Evolutionary conservation across 2,888 invertebrate species (phyloP).

Genomic region (Dicycla oo): DNA sequence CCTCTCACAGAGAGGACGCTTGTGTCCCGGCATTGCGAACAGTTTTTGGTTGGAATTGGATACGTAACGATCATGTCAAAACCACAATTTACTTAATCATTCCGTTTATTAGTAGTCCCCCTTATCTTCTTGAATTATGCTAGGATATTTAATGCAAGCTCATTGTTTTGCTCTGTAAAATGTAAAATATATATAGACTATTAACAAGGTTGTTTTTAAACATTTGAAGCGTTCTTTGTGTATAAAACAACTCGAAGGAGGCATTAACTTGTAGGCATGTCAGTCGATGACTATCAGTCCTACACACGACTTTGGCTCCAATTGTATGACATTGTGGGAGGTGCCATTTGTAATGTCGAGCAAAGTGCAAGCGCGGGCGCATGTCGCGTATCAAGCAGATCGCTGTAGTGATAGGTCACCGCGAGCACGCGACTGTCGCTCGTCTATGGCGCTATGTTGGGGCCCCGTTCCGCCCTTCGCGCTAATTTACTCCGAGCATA

Average conservation of each 20-base stretch:
- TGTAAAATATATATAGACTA: neutral
- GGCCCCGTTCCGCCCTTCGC: conserved; percentile 78
- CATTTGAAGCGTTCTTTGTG: conserved; percentile 20
- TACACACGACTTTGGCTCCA: conserved; percentile 69
- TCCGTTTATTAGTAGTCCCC: neutral
- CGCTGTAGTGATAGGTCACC: conserved; percentile 76
- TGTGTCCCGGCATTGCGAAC: too few relatives aligned
- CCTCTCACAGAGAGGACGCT: too few relatives aligned
- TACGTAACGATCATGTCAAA: neutral
- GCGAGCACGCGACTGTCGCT: conserved; percentile 73
- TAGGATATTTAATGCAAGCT: conserved; percentile 8
- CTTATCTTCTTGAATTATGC: neutral
- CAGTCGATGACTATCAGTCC: conserved; percentile 71
- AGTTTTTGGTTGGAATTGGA: neutral
- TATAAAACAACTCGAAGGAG: conserved; percentile 38
- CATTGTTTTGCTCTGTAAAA: conserved; percentile 9
- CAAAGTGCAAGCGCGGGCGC: conserved; percentile 75
- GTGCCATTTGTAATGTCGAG: conserved; percentile 80
- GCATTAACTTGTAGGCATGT: conserved; percentile 56
- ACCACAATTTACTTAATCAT: conserved; percentile 1
- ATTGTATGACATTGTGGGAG: conserved; percentile 80
- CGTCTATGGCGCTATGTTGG: conserved; percentile 70
- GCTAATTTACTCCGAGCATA: conserved; percentile 77
- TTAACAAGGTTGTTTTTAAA: conserved; percentile 1
- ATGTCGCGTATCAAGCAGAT: conserved; percentile 77